Base-by-base conservation (phyloP, 2,888 invertebrate genomes). In the Dryadula phaetusa region DNA sequence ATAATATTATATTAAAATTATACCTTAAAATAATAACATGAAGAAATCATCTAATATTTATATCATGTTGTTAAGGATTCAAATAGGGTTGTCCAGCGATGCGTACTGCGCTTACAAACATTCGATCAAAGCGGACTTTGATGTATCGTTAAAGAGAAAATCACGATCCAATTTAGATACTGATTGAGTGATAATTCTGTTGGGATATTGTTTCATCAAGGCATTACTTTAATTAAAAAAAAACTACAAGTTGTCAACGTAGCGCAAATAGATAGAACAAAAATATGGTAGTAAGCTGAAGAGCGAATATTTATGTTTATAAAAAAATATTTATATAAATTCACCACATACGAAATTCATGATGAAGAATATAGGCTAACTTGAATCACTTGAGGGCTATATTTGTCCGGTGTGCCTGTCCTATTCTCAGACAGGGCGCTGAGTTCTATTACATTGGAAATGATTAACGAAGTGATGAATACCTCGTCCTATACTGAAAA, bases 121-220 rank as follows among this genome's bases (percentile, higher is more conserved):
- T 71, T 72, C 72, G 58, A 81, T 80, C 76, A 77, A 75, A 75
- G 74, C 74, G 77, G 80, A 82, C 82, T 79, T 79, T 79, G 81
- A 85, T 84, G 84, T 83, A 86, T 84, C 79, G 80, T 74, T 77
- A 80, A 83, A 78, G 80, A 84, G 81, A 79, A 84, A 86, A 82
- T 82, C 81, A 82, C 77, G 82, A 88, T 87, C 85, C 87, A 89
- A 88, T 89, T 88, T 88, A 83, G 84, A 75, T 79, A 75, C 81
- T 81, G 83, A 87, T 85, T 80, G 84, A 80, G 83, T 84, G 86
- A 85, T 82, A 81, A 81, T 85, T 88, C 86, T 87, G 37, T 37
- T 86, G 83, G 87, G 74, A 78, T 79, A 40, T 32, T 20, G 32
- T 46, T 66, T 32, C 44, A 49, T 32, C 28, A 16, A 22, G 20